These are phyloP conservation scores for Lindbergichthys nudifrons DNA, from an alignment of 2,797 vertebrate species.

Conservation along the genomic window DNA sequence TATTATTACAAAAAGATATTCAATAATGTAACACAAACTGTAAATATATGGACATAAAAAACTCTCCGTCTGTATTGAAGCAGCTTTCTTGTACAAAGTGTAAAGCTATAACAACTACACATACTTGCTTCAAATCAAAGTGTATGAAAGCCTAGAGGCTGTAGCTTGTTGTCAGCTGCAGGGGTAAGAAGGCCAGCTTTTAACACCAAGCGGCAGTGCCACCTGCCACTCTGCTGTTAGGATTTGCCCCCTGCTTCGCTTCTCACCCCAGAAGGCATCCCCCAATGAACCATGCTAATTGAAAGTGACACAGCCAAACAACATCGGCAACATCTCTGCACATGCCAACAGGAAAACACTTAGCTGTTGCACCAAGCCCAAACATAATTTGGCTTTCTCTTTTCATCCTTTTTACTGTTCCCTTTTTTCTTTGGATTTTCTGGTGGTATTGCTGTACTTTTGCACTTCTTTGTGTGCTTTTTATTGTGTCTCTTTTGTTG, in stretches of 20 bases:
- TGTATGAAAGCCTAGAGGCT: slow-evolving; percentile 43
- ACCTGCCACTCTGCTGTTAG: slow-evolving; percentile 76
- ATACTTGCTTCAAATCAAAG: slow-evolving; percentile 47
- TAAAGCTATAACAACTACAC: slow-evolving; percentile 10
- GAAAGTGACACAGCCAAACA: slow-evolving; percentile 69
- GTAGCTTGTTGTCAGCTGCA: slow-evolving; percentile 55
- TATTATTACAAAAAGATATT: too few relatives aligned
- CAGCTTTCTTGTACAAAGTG: slow-evolving; percentile 5
- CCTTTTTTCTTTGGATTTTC: slow-evolving; percentile 9
- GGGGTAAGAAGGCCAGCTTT: slow-evolving; percentile 51
- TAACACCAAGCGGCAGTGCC: slow-evolving; percentile 67
- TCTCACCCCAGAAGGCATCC: slow-evolving; percentile 62
- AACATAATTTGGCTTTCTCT: slow-evolving; percentile 22
- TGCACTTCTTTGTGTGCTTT: slow-evolving; percentile 1
- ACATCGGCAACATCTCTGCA: slow-evolving; percentile 56
- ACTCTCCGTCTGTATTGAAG: slow-evolving; percentile 1
- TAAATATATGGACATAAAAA: neutral
- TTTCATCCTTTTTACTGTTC: slow-evolving; percentile 13
- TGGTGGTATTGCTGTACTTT: neutral
- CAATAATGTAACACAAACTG: neutral
- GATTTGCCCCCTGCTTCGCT: slow-evolving; percentile 63
- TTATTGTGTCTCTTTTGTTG: slow-evolving; percentile 24
- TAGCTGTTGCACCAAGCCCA: slow-evolving; percentile 34
- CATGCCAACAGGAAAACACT: slow-evolving; percentile 62
- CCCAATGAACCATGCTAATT: slow-evolving; percentile 71